Percentiles rank a stretch among this genome's conserved stretches.
Evolutionary conservation across 2,113 vertebrate genomes (phyloP).

Genomic region (Rissa tridactyla): DNA sequence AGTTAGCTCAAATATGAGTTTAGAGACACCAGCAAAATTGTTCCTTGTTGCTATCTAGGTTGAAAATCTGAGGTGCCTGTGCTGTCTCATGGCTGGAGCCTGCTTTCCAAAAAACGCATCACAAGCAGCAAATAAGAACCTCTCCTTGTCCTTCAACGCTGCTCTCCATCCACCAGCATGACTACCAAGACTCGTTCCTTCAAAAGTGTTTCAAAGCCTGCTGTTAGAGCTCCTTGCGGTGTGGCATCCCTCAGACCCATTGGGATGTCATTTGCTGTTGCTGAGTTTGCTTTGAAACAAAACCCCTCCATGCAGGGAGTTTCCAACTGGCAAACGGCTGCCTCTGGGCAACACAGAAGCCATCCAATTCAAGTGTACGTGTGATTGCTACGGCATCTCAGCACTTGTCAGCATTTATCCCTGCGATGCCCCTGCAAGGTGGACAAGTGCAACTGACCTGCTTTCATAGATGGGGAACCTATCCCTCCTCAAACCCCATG

Average conservation of each 20-base stretch:
- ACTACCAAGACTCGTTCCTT: background rate
- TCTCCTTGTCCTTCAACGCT: background rate
- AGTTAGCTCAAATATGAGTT: background rate
- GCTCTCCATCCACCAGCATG: background rate
- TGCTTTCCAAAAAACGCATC: background rate
- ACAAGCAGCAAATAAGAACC: background rate
- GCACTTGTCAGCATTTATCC: background rate
- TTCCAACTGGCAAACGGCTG: background rate
- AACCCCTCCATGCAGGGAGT: background rate
- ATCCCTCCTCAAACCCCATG: background rate
- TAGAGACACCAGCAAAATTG: background rate
- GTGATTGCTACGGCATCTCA: background rate
- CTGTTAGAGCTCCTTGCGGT: background rate
- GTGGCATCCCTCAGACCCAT: background rate
- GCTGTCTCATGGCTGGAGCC: background rate
- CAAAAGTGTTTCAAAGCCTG: background rate
- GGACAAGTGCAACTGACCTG: background rate
- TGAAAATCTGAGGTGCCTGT: background rate
- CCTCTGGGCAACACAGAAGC: background rate
- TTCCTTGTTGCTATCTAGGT: fast-evolving
- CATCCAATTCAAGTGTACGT: background rate
- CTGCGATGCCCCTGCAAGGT: background rate
- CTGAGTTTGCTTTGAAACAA: background rate
- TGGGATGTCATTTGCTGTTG: background rate
- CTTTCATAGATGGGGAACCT: background rate